Percentiles rank a stretch among this genome's conserved stretches.
These are phyloP conservation scores for Karalla daura DNA, from an alignment of 2,797 vertebrate genomes.

Conservation along the genomic window DNA sequence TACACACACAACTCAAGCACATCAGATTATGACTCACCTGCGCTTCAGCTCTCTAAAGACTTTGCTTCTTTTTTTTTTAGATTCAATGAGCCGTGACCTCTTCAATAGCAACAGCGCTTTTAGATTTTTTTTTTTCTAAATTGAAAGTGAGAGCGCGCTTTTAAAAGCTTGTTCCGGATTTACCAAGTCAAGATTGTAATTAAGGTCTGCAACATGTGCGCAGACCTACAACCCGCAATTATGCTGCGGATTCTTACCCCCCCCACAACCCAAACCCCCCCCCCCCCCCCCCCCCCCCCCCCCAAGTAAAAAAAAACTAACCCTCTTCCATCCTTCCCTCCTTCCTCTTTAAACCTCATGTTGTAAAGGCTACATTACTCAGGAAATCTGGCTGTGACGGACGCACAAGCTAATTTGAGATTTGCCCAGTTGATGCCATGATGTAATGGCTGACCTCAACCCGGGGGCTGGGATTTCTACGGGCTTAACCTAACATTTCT, in stretches of 20 bases:
- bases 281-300: slow-evolving; percentile 54
- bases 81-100: slow-evolving; percentile 47
- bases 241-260: slow-evolving; percentile 68
- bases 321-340: no score
- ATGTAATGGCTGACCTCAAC: slow-evolving; percentile 54
- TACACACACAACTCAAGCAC: slow-evolving; percentile 1
- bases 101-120: slow-evolving; percentile 58
- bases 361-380: no score
- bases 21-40: slow-evolving; percentile 54
- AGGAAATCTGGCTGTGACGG: no score
- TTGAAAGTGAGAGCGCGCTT: slow-evolving; percentile 66
- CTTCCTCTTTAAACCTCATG: slow-evolving; percentile 18
- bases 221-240: slow-evolving; percentile 79
- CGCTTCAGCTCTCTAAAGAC: slow-evolving; percentile 51
- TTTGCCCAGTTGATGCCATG: slow-evolving; percentile 19
- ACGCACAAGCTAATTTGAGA: slow-evolving; percentile 44
- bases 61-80: no score
- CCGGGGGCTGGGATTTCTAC: slow-evolving; percentile 39
- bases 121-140: slow-evolving; percentile 53
- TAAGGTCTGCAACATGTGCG: slow-evolving; percentile 77
- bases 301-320: slow-evolving; percentile 63
- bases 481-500: slow-evolving; percentile 34
- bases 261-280: slow-evolving; percentile 58
- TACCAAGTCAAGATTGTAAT: slow-evolving; percentile 80
- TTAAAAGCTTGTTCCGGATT: slow-evolving; percentile 73